These are phyloP conservation scores for Neria commutata DNA, from an alignment of 2,888 invertebrate genomes.

Conservation along the genomic window DNA sequence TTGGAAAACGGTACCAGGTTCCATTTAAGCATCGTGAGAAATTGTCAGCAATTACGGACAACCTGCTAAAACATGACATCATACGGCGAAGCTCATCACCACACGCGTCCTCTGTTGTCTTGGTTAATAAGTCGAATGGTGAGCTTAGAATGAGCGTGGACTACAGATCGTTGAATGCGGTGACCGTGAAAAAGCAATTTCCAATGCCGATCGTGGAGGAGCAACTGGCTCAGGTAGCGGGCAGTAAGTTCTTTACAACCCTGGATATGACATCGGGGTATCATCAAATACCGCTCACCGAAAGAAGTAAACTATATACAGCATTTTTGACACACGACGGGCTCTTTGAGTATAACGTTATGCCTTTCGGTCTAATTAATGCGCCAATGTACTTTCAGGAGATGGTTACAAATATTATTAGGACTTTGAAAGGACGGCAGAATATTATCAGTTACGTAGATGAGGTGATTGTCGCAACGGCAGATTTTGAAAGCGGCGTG, in stretches of 20 bases:
- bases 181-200: conserved; percentile 21
- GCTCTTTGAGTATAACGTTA: conserved; percentile 40
- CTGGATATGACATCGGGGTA: conserved; percentile 44
- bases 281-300: conserved; percentile 33
- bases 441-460: neutral
- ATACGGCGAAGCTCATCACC: conserved; percentile 24
- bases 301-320: conserved; percentile 40
- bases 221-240: conserved; percentile 29
- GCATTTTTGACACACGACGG: conserved; percentile 48
- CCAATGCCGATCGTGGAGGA: conserved; percentile 25
- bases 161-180: conserved; percentile 19
- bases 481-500: neutral
- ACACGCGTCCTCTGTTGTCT: conserved; percentile 26
- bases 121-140: conserved; percentile 24
- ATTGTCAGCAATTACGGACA: conserved; percentile 15
- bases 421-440: neutral
- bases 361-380: conserved; percentile 52
- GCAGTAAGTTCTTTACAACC: conserved; percentile 38
- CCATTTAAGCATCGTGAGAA: conserved; percentile 21
- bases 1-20: conserved; percentile 30
- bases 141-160: conserved; percentile 29
- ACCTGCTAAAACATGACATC: conserved; percentile 17
- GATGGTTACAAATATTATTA: conserved; percentile 3
- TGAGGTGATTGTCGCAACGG: neutral
- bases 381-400: conserved; percentile 40